Evolutionary conservation across 2,888 invertebrate genomes (phyloP).

Genomic region (Meganola albula): DNA sequence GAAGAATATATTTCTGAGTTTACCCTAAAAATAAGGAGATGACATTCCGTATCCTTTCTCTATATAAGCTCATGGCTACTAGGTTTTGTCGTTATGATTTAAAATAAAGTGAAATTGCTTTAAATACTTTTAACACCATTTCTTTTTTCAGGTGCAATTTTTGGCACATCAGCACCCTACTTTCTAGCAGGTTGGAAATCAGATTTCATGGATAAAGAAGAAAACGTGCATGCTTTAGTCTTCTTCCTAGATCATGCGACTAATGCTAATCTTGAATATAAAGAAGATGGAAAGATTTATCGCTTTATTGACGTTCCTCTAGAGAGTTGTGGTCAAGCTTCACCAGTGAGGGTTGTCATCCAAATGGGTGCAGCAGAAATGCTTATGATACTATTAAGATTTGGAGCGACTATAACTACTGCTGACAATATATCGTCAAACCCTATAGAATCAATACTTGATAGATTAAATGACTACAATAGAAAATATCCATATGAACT

Average conservation of each 20-base stretch:
- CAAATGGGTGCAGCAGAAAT: slow-evolving; percentile 87
- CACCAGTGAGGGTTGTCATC: slow-evolving; percentile 84
- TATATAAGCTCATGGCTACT: no score
- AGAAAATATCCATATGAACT: slow-evolving; percentile 82
- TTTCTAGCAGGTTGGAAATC: slow-evolving; percentile 92
- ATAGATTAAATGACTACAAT: slow-evolving; percentile 80
- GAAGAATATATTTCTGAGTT: no score
- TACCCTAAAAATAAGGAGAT: no score
- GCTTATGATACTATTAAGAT: slow-evolving; percentile 83
- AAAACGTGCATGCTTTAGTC: slow-evolving; percentile 85
- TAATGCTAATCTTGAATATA: slow-evolving; percentile 79
- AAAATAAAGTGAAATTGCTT: not conserved
- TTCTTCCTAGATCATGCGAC: slow-evolving; percentile 88
- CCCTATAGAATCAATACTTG: slow-evolving; percentile 80
- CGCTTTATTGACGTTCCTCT: slow-evolving; percentile 89
- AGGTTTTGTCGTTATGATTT: not conserved
- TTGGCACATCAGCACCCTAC: slow-evolving; percentile 88
- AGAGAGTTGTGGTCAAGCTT: slow-evolving; percentile 86
- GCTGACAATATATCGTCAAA: slow-evolving; percentile 79
- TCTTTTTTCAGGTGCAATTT: slow-evolving; percentile 85
- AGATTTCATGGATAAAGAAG: slow-evolving; percentile 87
- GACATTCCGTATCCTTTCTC: no score
- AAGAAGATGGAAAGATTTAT: slow-evolving; percentile 45
- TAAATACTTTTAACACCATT: not conserved
- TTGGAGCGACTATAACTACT: slow-evolving; percentile 80